Conservation (phyloP, 1,140 invertebrate genomes). For the Neodiprion fabricii region DNA sequence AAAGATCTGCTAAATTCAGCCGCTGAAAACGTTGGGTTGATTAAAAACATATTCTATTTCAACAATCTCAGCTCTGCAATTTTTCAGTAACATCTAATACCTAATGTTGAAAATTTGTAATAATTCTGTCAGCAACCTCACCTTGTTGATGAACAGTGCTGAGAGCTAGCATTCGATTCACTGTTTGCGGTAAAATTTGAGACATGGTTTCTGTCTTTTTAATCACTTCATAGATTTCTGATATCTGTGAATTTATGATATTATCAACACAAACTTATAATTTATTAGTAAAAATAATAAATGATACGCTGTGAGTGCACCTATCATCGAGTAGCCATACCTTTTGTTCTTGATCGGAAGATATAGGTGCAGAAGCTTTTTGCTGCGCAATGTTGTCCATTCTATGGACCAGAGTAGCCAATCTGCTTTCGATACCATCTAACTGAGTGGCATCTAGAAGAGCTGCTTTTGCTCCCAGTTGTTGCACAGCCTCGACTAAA, state of each 20-base stretch:
- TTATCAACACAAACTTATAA: neutral
- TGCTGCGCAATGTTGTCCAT: conserved; percentile 79
- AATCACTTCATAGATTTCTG: conserved; percentile 85
- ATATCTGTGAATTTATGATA: conserved; percentile 66
- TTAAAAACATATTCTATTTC: neutral
- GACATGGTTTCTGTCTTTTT: conserved; percentile 84
- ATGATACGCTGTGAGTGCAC: neutral
- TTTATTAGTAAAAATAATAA: neutral
- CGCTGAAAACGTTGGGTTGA: conserved; percentile 66
- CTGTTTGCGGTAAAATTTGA: conserved; percentile 78
- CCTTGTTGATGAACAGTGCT: conserved; percentile 90
- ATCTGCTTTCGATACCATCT: conserved; percentile 81
- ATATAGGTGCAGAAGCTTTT: conserved; percentile 67
- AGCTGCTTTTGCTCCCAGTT: conserved; percentile 76
- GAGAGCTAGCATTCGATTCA: conserved; percentile 83
- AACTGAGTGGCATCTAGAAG: conserved; percentile 82
- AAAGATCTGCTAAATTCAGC: conserved; percentile 85
- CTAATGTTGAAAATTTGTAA: neutral
- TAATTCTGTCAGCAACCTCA: conserved; percentile 46
- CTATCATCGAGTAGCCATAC: conserved; percentile 48
- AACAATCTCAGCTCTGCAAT: conserved; percentile 3
- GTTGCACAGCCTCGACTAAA: conserved; percentile 74
- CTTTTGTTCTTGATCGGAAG: conserved; percentile 82
- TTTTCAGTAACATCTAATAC: neutral
- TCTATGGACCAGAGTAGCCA: conserved; percentile 75